phyloP scores from a whole-genome alignment of 2,113 vertebrate species.

The Hippopotamus amphibius region DNA sequence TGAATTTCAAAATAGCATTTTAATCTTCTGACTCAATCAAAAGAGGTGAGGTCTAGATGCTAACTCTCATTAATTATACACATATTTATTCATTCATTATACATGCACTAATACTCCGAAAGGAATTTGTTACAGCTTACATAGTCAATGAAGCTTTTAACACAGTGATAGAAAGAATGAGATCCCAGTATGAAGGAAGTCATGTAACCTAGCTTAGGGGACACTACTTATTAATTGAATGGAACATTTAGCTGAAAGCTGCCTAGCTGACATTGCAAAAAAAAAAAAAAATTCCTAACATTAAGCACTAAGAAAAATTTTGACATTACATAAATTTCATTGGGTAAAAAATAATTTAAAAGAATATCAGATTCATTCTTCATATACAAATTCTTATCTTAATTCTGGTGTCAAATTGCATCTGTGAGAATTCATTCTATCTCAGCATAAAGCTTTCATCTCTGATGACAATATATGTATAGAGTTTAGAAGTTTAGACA shows the following conservation, averaged over 20 bases:
- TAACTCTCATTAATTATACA: background rate
- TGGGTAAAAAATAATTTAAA: conserved; percentile 22
- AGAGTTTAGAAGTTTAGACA: background rate
- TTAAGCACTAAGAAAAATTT: background rate
- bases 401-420: background rate
- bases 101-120: background rate
- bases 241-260: background rate
- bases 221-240: background rate
- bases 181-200: background rate
- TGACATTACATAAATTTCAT: background rate
- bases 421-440: background rate
- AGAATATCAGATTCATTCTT: background rate
- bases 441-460: background rate
- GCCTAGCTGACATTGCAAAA: background rate
- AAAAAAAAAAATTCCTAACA: background rate
- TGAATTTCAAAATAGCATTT: background rate
- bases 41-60: background rate
- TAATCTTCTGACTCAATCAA: background rate
- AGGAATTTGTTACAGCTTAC: background rate
- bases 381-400: background rate
- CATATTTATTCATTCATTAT: background rate
- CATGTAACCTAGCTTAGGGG: background rate
- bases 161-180: background rate
- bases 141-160: background rate
- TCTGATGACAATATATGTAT: background rate